Percentiles rank a stretch among this genome's conserved stretches.
phyloP scores from a whole-genome alignment of 2,113 vertebrate species.

The Tetraodon nigroviridis region DNA sequence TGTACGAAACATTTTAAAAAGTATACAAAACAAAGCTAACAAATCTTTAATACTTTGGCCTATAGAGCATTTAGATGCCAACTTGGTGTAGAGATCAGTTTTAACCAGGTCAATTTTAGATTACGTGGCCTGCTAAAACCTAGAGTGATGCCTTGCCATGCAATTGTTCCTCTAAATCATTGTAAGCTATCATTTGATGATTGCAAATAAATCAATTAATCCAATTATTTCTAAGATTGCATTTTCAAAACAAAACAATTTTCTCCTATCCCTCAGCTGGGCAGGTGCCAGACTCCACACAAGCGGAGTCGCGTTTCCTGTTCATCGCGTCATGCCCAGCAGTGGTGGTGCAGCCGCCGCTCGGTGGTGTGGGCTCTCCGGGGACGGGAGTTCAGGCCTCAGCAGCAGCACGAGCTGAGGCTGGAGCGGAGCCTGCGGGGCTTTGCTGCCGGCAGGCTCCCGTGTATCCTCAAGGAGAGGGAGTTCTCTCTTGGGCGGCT shows the following conservation, averaged over 20 bases:
- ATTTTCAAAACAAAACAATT: not conserved
- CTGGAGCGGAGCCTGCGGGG: conserved; percentile 82
- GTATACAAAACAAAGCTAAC: too few relatives aligned
- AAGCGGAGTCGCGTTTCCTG: conserved; percentile 76
- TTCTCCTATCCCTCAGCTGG: conserved; percentile 40
- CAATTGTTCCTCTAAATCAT: too few relatives aligned
- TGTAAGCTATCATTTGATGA: too few relatives aligned
- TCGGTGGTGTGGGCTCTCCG: conserved; percentile 91
- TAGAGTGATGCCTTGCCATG: not conserved
- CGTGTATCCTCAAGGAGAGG: conserved; percentile 86
- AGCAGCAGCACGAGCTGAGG: conserved; percentile 83
- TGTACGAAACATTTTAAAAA: too few relatives aligned
- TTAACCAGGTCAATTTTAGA: too few relatives aligned
- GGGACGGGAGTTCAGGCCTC: conserved; percentile 86
- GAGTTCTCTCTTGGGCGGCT: conserved; percentile 92
- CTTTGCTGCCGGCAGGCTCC: conserved; percentile 88
- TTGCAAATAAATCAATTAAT: too few relatives aligned
- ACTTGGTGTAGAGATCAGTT: too few relatives aligned
- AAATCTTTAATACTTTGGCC: too few relatives aligned
- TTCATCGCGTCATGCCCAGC: conserved; percentile 74
- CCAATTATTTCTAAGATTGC: not conserved
- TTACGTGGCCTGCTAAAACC: too few relatives aligned
- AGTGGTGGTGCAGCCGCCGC: conserved; percentile 74
- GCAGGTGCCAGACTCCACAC: conserved; percentile 69
- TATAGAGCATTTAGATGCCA: too few relatives aligned